Evolutionary conservation across 2,888 invertebrate genomes (phyloP).

Genomic region (Galerucella calmariensis): DNA sequence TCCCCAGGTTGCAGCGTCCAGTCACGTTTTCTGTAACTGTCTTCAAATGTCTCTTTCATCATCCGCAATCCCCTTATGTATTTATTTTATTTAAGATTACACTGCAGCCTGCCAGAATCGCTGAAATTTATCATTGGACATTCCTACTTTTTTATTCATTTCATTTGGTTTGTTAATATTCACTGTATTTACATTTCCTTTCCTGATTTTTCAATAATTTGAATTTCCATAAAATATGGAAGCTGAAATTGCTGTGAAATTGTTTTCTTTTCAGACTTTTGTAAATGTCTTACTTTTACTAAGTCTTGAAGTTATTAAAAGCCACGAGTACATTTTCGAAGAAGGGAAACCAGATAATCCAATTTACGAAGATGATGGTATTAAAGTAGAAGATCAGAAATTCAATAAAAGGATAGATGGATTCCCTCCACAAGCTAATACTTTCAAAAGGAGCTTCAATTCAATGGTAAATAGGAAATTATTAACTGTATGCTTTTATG

Average conservation of each 20-base stretch:
- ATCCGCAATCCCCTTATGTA: no score
- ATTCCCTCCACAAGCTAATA: not conserved
- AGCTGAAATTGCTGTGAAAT: no score
- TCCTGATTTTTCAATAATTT: not conserved
- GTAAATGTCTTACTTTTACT: conserved; percentile 13
- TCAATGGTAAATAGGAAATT: conserved; percentile 7
- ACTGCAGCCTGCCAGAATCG: no score
- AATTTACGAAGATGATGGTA: conserved; percentile 20
- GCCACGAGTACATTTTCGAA: conserved; percentile 17
- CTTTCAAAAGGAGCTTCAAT: conserved; percentile 14
- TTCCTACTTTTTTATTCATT: no score
- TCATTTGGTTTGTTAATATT: no score
- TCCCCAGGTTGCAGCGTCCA: no score
- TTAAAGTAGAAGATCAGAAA: conserved; percentile 11
- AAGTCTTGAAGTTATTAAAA: conserved; percentile 7
- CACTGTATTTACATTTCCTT: no score
- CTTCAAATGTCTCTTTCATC: no score
- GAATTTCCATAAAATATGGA: no score
- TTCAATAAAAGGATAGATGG: conserved; percentile 15
- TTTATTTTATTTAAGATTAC: no score
- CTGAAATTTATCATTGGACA: no score
- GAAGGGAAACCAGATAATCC: conserved; percentile 19
- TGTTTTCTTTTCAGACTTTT: conserved; percentile 12
- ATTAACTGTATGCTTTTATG: not conserved
- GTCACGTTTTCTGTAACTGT: no score